Percentiles rank a stretch among this genome's conserved stretches.
Conservation (phyloP, 2,797 vertebrate species). For the Enteromius unitaeniatus region DNA sequence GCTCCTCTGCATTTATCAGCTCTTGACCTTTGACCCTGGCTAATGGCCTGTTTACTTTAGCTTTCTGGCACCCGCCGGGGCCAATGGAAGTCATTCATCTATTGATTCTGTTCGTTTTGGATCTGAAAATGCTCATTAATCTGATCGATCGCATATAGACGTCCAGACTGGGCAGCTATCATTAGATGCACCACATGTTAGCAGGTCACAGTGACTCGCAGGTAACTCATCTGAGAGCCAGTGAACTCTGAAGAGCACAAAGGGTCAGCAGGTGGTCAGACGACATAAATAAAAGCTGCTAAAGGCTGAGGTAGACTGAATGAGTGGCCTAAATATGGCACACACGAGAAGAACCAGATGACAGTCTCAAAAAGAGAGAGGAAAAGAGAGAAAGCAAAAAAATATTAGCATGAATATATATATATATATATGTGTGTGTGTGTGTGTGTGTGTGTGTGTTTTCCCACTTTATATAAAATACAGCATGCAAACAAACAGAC, state of each 20-base stretch:
- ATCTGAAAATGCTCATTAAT: slow-evolving; percentile 77
- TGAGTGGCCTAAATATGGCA: neutral
- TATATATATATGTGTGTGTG: too few relatives aligned
- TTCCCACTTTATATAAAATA: neutral
- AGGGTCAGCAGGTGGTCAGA: slow-evolving; percentile 44
- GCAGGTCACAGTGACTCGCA: neutral
- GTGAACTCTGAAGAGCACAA: slow-evolving; percentile 75
- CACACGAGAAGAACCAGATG: neutral
- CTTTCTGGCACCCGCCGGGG: slow-evolving; percentile 49
- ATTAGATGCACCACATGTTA: slow-evolving; percentile 65
- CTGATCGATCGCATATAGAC: slow-evolving; percentile 66
- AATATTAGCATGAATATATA: neutral
- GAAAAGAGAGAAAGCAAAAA: neutral
- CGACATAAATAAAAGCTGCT: neutral
- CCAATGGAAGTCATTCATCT: slow-evolving; percentile 52
- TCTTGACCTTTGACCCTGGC: slow-evolving; percentile 66
- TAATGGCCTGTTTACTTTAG: slow-evolving; percentile 59
- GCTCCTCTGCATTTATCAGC: slow-evolving; percentile 19
- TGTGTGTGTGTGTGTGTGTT: too few relatives aligned
- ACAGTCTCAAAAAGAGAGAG: neutral
- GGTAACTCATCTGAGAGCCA: slow-evolving; percentile 70
- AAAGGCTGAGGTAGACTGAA: neutral
- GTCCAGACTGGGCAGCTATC: slow-evolving; percentile 75
- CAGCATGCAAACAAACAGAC: neutral
- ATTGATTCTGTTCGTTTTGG: slow-evolving; percentile 75